Evolutionary conservation across 2,888 invertebrate species (phyloP).

Genomic region (Acanthopleura granulata): DNA sequence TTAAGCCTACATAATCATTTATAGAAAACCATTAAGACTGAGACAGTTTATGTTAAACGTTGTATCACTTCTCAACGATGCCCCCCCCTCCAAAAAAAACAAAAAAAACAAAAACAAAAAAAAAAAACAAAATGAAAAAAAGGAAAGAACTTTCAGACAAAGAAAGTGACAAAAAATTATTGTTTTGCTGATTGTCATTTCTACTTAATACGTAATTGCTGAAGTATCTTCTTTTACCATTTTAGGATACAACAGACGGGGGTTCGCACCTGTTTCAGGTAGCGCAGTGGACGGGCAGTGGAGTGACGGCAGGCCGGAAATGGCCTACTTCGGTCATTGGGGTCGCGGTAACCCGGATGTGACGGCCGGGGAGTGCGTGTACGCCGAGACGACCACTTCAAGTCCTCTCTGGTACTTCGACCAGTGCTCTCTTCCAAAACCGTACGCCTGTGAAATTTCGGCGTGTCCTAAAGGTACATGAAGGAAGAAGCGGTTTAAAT

Average conservation of each 20-base stretch:
- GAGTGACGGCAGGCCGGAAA: not conserved
- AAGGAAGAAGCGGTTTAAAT: not conserved
- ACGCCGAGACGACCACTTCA: not conserved
- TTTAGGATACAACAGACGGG: conserved; percentile 5
- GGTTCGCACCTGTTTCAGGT: not conserved
- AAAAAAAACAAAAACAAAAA: too few species aligned
- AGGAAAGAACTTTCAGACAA: too few species aligned
- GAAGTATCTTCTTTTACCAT: not conserved
- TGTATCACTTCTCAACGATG: too few species aligned
- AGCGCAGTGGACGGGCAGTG: not conserved
- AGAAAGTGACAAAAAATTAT: too few species aligned
- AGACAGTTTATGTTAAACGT: too few species aligned
- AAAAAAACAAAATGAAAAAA: too few species aligned
- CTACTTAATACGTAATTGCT: too few species aligned
- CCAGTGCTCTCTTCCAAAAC: conserved; percentile 41
- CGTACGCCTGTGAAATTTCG: conserved; percentile 47
- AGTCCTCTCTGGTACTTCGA: conserved; percentile 35
- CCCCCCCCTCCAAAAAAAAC: too few species aligned
- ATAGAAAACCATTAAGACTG: too few species aligned
- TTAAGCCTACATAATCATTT: too few species aligned
- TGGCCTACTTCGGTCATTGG: conserved; percentile 34
- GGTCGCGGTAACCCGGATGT: conserved; percentile 34
- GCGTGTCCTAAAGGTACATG: conserved; percentile 45
- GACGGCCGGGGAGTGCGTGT: conserved; percentile 35
- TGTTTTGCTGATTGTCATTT: too few species aligned